Conservation (phyloP, 2,888 invertebrate species). For the Disparrhopalites patrizii region DNA sequence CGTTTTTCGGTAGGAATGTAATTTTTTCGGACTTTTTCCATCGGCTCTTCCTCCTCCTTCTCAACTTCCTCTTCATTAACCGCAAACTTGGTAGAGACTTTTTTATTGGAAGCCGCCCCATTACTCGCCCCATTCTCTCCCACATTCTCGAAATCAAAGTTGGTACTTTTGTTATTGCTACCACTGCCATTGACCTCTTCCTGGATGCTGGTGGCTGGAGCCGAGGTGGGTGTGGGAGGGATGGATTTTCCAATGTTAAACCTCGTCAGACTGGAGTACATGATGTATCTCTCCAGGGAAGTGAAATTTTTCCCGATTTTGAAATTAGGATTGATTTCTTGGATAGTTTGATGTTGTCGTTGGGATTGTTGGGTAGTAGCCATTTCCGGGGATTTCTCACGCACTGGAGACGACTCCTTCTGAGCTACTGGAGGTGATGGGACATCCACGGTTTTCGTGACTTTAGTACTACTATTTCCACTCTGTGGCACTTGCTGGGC, state of each 20-base stretch:
- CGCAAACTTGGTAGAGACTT: background rate
- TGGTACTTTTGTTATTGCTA: background rate
- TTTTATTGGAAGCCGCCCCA: background rate
- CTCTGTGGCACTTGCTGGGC: too few species aligned
- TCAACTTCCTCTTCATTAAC: background rate
- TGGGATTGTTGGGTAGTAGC: background rate
- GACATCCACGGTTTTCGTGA: background rate
- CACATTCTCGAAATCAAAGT: slow-evolving; percentile 5
- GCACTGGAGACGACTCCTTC: background rate
- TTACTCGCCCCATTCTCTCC: background rate
- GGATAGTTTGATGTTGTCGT: slow-evolving; percentile 6
- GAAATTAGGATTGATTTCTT: slow-evolving; percentile 4
- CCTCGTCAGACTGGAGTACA: slow-evolving; percentile 29
- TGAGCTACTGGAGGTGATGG: background rate
- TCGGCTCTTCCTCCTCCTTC: slow-evolving; percentile 6
- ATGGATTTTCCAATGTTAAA: slow-evolving; percentile 23
- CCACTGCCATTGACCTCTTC: background rate
- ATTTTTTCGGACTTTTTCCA: slow-evolving; percentile 22
- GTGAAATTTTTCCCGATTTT: slow-evolving; percentile 29
- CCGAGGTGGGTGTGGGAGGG: slow-evolving; percentile 14
- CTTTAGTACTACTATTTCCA: too few species aligned
- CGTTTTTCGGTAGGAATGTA: slow-evolving; percentile 27
- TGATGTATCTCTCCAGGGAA: slow-evolving; percentile 28
- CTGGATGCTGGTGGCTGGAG: background rate
- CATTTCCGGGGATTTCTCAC: background rate